phyloP scores from a whole-genome alignment of 2,113 vertebrate genomes.

The Datnioides undecimradiatus region DNA sequence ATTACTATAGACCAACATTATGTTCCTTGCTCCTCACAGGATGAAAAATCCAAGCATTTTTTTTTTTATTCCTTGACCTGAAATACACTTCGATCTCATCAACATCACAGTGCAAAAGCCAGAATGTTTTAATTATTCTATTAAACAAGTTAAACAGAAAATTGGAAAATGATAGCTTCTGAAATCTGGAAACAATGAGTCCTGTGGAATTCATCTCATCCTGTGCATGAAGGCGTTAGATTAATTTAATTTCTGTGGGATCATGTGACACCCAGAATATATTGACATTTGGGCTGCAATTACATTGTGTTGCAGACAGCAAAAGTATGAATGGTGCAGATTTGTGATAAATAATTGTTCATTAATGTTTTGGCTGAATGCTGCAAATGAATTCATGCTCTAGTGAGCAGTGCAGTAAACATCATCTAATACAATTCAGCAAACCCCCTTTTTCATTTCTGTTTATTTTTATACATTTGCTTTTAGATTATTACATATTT shows the following conservation, averaged over 20 bases:
- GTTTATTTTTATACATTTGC: neutral
- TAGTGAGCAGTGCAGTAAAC: conserved; percentile 87
- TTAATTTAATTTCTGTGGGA: conserved; percentile 75
- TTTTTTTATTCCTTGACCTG: neutral
- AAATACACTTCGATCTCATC: neutral
- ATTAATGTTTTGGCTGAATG: conserved; percentile 89
- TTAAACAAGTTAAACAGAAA: conserved; percentile 16
- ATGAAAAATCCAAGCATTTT: neutral
- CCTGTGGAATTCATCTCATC: conserved; percentile 26
- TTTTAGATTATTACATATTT: conserved; percentile 18
- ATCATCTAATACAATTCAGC: conserved; percentile 7
- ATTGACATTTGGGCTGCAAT: conserved; percentile 93
- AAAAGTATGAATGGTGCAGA: conserved; percentile 90
- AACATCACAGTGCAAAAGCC: neutral
- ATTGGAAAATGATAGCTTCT: conserved; percentile 27
- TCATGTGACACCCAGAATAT: conserved; percentile 89
- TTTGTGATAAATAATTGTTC: conserved; percentile 94
- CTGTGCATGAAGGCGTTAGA: conserved; percentile 30
- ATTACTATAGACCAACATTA: conserved; percentile 4
- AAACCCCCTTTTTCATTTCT: conserved; percentile 20
- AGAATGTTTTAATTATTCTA: conserved; percentile 21
- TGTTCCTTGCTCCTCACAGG: neutral
- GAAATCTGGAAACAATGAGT: conserved; percentile 33
- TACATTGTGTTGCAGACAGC: conserved; percentile 88
- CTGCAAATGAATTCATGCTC: conserved; percentile 90